Percentiles rank a stretch among this genome's conserved stretches.
Evolutionary conservation across 1,140 invertebrate genomes (phyloP).

Genomic region (Varroa destructor): DNA sequence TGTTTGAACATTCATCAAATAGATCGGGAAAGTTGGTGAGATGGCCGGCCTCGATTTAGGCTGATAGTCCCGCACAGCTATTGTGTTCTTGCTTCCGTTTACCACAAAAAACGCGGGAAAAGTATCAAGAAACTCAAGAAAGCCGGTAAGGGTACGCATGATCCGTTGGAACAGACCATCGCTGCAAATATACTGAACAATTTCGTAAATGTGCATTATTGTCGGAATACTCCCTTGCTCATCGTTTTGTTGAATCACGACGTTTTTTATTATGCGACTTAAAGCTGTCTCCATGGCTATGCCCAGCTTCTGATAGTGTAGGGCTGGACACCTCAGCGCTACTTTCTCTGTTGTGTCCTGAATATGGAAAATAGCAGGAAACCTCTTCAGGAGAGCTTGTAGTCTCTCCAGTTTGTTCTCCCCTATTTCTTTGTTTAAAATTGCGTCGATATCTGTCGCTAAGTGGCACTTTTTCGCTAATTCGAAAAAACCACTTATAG

Average conservation of each 20-base stretch:
- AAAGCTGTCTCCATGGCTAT: not conserved
- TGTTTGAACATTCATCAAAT: too few relatives aligned
- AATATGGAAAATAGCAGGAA: not conserved
- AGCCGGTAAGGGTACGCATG: not conserved
- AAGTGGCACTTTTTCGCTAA: not conserved
- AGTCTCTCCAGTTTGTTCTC: not conserved
- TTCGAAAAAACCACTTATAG: not conserved
- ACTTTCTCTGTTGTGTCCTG: not conserved
- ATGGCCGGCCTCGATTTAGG: not conserved
- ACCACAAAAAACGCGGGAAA: conserved; percentile 1
- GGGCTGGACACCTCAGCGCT: not conserved
- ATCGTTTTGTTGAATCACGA: not conserved
- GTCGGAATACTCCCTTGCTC: not conserved
- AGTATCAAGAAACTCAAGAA: conserved; percentile 14
- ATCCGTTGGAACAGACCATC: not conserved
- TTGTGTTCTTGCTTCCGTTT: conserved; percentile 8
- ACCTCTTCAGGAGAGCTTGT: not conserved
- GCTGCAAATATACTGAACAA: not conserved
- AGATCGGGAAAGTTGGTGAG: too few relatives aligned
- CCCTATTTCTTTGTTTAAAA: not conserved
- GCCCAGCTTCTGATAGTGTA: not conserved
- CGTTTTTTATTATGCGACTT: not conserved
- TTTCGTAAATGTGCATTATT: not conserved
- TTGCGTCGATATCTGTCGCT: not conserved
- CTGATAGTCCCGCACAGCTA: not conserved